Base-by-base conservation (phyloP, 2,797 vertebrate genomes). In the Sebastes nivosus region DNA sequence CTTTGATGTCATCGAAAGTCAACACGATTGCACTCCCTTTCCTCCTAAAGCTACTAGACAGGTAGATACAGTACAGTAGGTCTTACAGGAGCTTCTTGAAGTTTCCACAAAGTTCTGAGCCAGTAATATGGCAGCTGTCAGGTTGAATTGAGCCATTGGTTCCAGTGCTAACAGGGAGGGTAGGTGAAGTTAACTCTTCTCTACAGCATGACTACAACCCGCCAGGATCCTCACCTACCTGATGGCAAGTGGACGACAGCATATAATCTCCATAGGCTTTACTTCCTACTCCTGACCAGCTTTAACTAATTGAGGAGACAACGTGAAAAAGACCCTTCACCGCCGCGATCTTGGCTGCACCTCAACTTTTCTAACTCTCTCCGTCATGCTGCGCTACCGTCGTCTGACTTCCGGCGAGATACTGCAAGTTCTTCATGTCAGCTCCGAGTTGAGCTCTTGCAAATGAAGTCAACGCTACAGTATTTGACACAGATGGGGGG, bases 251-350 rank as follows among this genome's bases (percentile, higher is more conserved):
- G 93, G 94, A 93, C 93, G 95, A 96, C 95, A 94, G 93, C 89
- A 64, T 86, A 92, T 95, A 96, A 96, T 96, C 95, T 96, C 83
- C 82, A 82, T 52, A 68, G 87, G 92, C 86, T 93, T 94, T 95
- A 84, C 91, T 92, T 88, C 88, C 87, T 82, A 61, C 84, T 92
- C 90, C 92, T 90, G 86, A 90, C 90, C 92, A 92, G 95, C 93
- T 96, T 96, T 96, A 88, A 90, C 92, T 96, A 96, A 96, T 96
- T 95, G 94, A 94, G 93, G 84, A 94, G 95, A 96, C 95, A 95
- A 92, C 90, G 90, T 94, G 93, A 94, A 94, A 93, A 93, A 95
- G 88, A 95, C 85, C 89, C 92, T 93, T 94, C 93, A 89, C 91
- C 66, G 66, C 73, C 29, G 38, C 75, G 66, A 94, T 94, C 92